Conservation (phyloP, 2,797 vertebrate species). For the Tokudaia muenninki region DNA sequence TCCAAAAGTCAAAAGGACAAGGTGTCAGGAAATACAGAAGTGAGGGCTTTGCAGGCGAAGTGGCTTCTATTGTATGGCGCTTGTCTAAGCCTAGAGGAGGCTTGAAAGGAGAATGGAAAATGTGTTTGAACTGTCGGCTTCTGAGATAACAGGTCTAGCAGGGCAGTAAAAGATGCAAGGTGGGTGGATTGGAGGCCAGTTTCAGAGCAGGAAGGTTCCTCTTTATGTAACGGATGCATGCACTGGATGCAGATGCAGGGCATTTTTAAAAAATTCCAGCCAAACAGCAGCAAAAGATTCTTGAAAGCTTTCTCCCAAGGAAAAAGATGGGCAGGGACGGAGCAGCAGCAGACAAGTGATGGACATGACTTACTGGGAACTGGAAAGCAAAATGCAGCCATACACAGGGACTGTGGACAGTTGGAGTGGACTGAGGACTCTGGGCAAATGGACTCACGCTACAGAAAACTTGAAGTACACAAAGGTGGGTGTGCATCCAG, state of each 20-base stretch:
- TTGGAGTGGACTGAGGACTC: background rate
- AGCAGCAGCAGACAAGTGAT: background rate
- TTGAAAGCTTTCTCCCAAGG: background rate
- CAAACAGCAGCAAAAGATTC: background rate
- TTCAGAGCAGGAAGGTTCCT: background rate
- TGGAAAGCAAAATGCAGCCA: background rate
- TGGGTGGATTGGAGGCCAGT: background rate
- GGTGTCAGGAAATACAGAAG: background rate
- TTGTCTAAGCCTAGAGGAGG: background rate
- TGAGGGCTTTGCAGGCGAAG: background rate
- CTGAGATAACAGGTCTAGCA: background rate
- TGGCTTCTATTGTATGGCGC: background rate
- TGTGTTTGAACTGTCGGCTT: background rate
- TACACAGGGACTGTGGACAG: background rate
- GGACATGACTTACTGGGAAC: background rate
- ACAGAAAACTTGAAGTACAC: background rate
- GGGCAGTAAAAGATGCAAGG: background rate
- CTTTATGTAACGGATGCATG: background rate
- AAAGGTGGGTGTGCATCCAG: background rate
- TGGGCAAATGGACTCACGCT: background rate
- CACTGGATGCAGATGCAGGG: background rate
- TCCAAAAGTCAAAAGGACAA: too few relatives aligned
- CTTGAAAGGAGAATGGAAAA: background rate
- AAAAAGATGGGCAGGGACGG: background rate
- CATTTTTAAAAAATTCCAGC: background rate